These are phyloP conservation scores for Megatriorchis doriae DNA, from an alignment of 2,113 vertebrate genomes.

Conservation along the genomic window DNA sequence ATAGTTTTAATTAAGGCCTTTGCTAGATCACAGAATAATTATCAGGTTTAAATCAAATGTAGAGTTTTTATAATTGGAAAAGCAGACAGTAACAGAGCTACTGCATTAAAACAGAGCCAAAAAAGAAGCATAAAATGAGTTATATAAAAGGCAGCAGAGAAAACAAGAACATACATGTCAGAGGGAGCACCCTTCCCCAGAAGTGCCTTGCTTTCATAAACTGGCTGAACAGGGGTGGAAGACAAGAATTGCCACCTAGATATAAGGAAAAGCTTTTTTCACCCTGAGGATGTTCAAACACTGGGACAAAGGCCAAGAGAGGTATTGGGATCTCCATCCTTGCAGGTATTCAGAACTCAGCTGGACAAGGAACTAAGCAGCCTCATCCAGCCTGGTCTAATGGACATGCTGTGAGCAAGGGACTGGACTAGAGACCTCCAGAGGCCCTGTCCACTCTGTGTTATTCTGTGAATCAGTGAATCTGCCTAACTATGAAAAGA, in stretches of 20 bases:
- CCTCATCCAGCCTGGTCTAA: background rate
- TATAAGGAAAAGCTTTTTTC: background rate
- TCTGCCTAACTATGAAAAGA: background rate
- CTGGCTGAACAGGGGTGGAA: background rate
- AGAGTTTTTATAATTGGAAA: background rate
- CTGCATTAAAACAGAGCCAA: background rate
- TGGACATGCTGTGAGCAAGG: background rate
- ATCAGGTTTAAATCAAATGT: slow-evolving; percentile 19
- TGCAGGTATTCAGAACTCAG: background rate
- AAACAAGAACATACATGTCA: background rate
- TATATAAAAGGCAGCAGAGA: background rate
- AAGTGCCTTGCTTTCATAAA: background rate
- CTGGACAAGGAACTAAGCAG: background rate
- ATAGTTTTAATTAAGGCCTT: background rate
- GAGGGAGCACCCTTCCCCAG: background rate
- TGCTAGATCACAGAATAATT: background rate
- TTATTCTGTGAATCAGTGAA: background rate
- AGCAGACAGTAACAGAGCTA: background rate
- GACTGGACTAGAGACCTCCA: background rate
- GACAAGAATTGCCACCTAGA: background rate
- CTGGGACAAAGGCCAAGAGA: background rate
- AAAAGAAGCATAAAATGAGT: background rate
- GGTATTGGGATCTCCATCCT: background rate
- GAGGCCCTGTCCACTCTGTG: background rate
- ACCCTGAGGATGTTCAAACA: background rate